phyloP scores from a whole-genome alignment of 2,113 vertebrate species.

The Nesoenas mayeri region DNA sequence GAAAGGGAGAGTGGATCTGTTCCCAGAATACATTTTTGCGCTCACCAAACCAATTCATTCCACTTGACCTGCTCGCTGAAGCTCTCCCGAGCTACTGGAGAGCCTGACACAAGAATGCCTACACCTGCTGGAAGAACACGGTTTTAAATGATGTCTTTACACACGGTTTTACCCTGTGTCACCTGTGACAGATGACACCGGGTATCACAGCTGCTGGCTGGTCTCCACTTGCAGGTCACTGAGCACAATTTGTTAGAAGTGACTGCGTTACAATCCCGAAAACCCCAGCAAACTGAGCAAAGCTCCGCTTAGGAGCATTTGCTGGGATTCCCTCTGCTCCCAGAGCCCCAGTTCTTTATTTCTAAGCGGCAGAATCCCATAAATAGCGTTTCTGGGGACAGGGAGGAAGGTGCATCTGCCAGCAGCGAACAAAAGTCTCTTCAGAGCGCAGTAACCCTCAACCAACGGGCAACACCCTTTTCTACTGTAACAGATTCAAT shows the following conservation, averaged over 20 bases:
- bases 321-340: background rate
- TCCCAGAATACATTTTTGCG: background rate
- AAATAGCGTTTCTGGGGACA: background rate
- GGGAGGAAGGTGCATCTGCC: background rate
- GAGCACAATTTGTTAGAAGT: background rate
- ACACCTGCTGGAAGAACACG: background rate
- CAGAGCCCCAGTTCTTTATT: background rate
- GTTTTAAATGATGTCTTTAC: background rate
- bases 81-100: background rate
- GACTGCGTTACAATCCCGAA: background rate
- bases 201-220: background rate
- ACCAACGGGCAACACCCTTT: background rate
- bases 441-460: background rate
- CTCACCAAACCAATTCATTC: background rate
- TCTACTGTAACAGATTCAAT: background rate
- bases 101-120: background rate
- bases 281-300: background rate
- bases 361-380: background rate
- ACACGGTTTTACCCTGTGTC: background rate
- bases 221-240: background rate
- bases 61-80: background rate
- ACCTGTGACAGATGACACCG: background rate
- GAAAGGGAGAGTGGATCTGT: background rate
- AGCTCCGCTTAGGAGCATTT: background rate
- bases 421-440: background rate